Base-by-base conservation (phyloP, 2,888 invertebrate genomes). In the Apantesis nais region DNA sequence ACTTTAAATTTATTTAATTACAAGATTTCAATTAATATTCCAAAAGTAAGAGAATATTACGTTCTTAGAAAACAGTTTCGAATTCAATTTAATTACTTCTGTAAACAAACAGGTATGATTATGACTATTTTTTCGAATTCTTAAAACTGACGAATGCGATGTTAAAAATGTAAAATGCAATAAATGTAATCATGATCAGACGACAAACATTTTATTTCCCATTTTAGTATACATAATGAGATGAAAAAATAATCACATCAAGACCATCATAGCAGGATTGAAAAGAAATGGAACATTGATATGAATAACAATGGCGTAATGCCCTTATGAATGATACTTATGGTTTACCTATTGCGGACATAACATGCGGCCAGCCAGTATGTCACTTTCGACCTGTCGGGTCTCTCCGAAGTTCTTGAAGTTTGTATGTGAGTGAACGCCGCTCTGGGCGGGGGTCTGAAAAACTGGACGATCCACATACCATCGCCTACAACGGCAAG, bases 401-500 rank as follows among this genome's bases (percentile, higher is more conserved):
- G 90, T 91, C 89, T 89, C 94, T 85, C 91, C 90, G 85, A 83
- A 87, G 89, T 84, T 90, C 93, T 90, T 90, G 90, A 85, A 85
- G 92, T 87, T 90, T 92, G 90, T 88, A 86, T 91, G 90, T 86
- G 89, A 90, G 90, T 86, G 89, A 90, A 91, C 92, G 92, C 94
- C 95, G 94, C 93, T 85, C 90, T 92, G 90, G 94, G 94, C 94
- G 94, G 90, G 88, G 92, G 87, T 95, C 95, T 95, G 95, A 95
- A 95, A 95, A 95, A 95, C 95, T 95, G 94, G 95, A 94, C 94
- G 94, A 94, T 95, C 95, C 95, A 94, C 93, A 94, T 90, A 94
- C 94, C 93, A 94, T 91, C 94, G 95, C 94, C 95, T 94, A 94
- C 92, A 92, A 90, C 92, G 92, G 92, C 91, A 89, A 89, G 90